Evolutionary conservation across 2,797 vertebrate genomes (phyloP), one percentile per base, ranked within the genome.

Genomic region (Trematomus bernacchii): DNA sequence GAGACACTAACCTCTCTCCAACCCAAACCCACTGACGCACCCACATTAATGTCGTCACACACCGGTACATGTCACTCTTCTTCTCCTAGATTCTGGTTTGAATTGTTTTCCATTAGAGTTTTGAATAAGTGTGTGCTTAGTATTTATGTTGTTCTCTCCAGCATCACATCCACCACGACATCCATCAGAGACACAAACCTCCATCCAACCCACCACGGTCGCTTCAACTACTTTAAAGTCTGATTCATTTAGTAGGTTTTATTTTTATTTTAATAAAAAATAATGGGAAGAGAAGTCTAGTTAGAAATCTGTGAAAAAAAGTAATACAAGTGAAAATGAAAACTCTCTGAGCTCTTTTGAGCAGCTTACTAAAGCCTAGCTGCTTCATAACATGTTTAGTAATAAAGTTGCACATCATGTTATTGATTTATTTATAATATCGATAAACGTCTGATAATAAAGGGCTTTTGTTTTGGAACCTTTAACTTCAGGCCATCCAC

Each of bases 21-120:
- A 23, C 19, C 50, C 27, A 61, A 65, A 79, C 33, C 66, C n/a
- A 59, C 75, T 14, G 71, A 64, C 3, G 18, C 23, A 8, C 16
- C 62, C 6, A 10, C 3, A n/a, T 6, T 11, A 1, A 7, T 2
- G 19, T 50, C 80, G n/a, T 52, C 75, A 9, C 62, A 10, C 57
- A 2, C 57, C 0, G 69, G 74, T 84, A 74, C 47, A 21, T 7
- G 46, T 3, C 10, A 14, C 16, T 33, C 46, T 37, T 33, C 30
- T 0, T 16, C 0, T 54, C 3, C 4, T 2, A 15, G 47, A 10
- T 55, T 54, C 21, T 37, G 9, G 47, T 0, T 54, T 2, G 40
- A 54, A 33, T 46, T 6, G 5, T 63, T 4, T 13, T 2, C 1
- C 6, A 14, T 11, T n/a, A 27, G 2, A 44, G 14, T 43, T 40